These are phyloP conservation scores for Pocillopora grandis DNA, from an alignment of 92 coral and sea anemone species.

Conservation along the genomic window DNA sequence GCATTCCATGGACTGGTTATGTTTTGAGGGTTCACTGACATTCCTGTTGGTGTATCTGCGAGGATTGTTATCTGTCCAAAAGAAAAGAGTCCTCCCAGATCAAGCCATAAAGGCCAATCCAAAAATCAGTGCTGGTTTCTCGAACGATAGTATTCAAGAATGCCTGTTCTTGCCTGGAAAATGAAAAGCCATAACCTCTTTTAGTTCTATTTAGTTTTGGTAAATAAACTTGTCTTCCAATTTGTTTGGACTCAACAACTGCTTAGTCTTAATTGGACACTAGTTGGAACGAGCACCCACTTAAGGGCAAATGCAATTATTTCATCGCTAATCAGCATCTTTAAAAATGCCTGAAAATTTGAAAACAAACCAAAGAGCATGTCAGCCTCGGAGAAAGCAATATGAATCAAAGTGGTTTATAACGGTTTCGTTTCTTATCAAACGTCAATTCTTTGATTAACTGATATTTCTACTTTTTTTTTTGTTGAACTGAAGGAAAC, in stretches of 20 bases:
- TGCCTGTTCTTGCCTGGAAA: conserved; percentile 81
- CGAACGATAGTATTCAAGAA: conserved; percentile 60
- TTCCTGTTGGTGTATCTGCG: conserved; percentile 82
- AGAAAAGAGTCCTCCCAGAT: conserved; percentile 47
- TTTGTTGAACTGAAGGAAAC: no score
- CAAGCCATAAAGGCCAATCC: conserved; percentile 83
- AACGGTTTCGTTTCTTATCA: no score
- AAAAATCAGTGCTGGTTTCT: conserved; percentile 43
- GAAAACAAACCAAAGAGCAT: no score
- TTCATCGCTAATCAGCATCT: no score
- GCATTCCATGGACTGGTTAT: conserved; percentile 49
- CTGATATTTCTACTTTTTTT: no score
- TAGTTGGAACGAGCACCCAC: no score
- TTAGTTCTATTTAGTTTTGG: not conserved
- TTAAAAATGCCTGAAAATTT: no score
- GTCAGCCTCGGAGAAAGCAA: no score
- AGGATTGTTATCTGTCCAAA: conserved; percentile 75
- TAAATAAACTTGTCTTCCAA: not conserved
- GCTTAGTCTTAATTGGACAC: no score
- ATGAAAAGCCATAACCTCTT: not conserved
- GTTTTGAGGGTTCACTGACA: conserved; percentile 54
- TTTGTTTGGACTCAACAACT: not conserved
- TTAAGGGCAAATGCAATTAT: no score
- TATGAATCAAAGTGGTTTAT: no score
- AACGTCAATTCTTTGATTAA: no score